A percentile compares a stretch with the other conserved stretches of the same genome.
These are phyloP conservation scores for Bombyx mandarina DNA, from an alignment of 1,140 invertebrate species.

Conservation along the genomic window DNA sequence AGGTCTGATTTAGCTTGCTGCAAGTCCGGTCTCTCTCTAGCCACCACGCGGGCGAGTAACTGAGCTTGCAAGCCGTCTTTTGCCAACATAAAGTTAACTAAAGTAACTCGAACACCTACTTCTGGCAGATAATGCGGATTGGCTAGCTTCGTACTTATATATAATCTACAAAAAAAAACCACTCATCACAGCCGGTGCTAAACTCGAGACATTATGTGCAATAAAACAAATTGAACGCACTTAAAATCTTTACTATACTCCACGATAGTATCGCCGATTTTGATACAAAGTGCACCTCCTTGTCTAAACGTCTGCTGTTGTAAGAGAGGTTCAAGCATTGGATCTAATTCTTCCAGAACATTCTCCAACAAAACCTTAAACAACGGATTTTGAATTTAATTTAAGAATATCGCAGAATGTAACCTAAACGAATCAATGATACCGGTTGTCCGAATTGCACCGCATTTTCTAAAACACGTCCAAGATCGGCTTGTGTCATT, in stretches of 20 bases:
- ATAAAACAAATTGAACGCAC: constrained; percentile 54
- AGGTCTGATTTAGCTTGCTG: constrained; percentile 93
- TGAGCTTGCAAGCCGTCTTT: constrained; percentile 93
- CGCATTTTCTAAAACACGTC: constrained; percentile 89
- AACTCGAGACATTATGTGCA: background rate
- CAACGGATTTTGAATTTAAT: background rate
- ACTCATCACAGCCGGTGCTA: background rate
- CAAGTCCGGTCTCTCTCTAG: constrained; percentile 91
- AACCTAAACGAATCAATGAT: constrained; percentile 17
- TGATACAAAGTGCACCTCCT: constrained; percentile 84
- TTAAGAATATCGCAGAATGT: background rate
- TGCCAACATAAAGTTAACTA: constrained; percentile 96
- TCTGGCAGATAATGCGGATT: constrained; percentile 96
- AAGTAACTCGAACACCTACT: constrained; percentile 90
- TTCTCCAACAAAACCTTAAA: constrained; percentile 86
- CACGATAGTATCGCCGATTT: constrained; percentile 85
- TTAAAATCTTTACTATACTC: constrained; percentile 91
- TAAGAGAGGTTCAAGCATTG: constrained; percentile 89
- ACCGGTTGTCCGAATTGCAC: constrained; percentile 93
- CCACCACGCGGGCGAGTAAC: constrained; percentile 90
- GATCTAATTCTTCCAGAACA: constrained; percentile 90
- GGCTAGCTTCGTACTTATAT: constrained; percentile 94
- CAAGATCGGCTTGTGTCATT: constrained; percentile 86
- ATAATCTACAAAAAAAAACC: constrained; percentile 75
- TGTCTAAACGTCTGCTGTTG: constrained; percentile 93